A percentile compares a stretch with the other conserved stretches of the same genome.
Conservation (phyloP, 2,888 invertebrate species). For the Elmis aenea region DNA sequence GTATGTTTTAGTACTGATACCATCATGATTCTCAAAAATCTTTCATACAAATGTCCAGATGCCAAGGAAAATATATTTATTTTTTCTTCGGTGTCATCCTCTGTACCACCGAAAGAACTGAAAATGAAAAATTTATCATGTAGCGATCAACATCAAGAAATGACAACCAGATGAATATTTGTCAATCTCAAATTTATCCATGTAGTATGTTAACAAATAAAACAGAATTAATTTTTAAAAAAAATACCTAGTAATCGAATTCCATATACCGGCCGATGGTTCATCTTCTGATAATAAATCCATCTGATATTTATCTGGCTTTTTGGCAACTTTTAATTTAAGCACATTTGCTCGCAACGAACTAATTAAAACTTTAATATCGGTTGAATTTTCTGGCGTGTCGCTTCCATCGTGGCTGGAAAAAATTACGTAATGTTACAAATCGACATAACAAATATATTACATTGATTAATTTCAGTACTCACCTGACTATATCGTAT, state of each 20-base stretch:
- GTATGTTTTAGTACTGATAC: conserved; percentile 93
- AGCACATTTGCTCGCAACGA: conserved; percentile 87
- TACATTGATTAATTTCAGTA: conserved; percentile 14
- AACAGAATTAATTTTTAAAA: too few relatives aligned
- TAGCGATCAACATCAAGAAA: too few relatives aligned
- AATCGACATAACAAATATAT: neutral
- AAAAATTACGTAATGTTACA: too few relatives aligned
- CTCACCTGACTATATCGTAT: conserved; percentile 79
- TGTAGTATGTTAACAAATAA: too few relatives aligned
- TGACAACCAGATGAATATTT: too few relatives aligned
- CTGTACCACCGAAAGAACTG: conserved; percentile 58
- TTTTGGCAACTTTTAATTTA: conserved; percentile 86
- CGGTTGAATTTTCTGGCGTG: conserved; percentile 61
- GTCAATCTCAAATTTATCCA: too few relatives aligned
- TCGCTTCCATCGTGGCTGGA: conserved; percentile 72
- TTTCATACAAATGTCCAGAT: conserved; percentile 96
- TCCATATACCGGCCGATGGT: conserved; percentile 80
- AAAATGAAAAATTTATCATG: conserved; percentile 25
- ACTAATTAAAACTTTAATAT: conserved; percentile 75
- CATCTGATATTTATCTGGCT: conserved; percentile 77
- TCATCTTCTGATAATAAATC: conserved; percentile 83
- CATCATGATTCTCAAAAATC: conserved; percentile 98
- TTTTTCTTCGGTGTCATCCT: conserved; percentile 66
- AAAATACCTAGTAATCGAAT: conserved; percentile 81
- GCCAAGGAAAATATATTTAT: conserved; percentile 98